A percentile compares a stretch with the other conserved stretches of the same genome.
Conservation (phyloP, 2,113 vertebrate species). For the Collichthys lucidus region DNA sequence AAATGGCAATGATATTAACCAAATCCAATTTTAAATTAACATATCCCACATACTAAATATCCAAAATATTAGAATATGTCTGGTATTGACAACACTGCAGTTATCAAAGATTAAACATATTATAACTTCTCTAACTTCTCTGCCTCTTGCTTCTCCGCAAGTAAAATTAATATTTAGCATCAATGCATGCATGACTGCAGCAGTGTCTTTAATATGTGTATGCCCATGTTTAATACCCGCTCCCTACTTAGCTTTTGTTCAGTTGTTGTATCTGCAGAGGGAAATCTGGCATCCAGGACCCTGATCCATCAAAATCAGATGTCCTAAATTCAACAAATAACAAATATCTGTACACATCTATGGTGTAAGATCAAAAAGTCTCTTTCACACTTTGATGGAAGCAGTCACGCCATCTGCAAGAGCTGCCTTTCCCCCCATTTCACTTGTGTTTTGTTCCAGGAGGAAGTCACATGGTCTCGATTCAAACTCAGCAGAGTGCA, state of each 20-base stretch:
- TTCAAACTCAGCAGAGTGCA: conserved; percentile 5
- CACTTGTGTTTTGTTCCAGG: conserved; percentile 15
- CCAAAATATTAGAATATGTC: conserved; percentile 2
- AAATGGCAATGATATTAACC: neutral
- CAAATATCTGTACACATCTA: neutral
- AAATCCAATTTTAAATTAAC: neutral
- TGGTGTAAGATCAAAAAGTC: neutral
- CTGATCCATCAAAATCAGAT: neutral
- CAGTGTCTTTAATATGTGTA: conserved; percentile 5
- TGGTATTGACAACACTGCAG: neutral
- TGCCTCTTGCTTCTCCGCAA: neutral
- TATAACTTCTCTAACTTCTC: neutral
- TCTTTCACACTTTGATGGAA: conserved; percentile 1
- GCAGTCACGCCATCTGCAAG: neutral
- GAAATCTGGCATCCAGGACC: neutral
- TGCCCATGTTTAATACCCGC: neutral
- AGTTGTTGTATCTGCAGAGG: neutral
- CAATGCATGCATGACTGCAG: conserved; percentile 16
- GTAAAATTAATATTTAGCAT: neutral
- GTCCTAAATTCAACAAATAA: neutral
- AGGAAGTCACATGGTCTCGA: neutral
- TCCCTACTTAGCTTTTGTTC: conserved; percentile 3
- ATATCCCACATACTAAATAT: neutral
- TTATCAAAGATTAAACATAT: neutral
- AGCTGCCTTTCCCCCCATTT: conserved; percentile 16